These are phyloP conservation scores for Macquaria australasica DNA, from an alignment of 2,113 vertebrate species.

Conservation along the genomic window DNA sequence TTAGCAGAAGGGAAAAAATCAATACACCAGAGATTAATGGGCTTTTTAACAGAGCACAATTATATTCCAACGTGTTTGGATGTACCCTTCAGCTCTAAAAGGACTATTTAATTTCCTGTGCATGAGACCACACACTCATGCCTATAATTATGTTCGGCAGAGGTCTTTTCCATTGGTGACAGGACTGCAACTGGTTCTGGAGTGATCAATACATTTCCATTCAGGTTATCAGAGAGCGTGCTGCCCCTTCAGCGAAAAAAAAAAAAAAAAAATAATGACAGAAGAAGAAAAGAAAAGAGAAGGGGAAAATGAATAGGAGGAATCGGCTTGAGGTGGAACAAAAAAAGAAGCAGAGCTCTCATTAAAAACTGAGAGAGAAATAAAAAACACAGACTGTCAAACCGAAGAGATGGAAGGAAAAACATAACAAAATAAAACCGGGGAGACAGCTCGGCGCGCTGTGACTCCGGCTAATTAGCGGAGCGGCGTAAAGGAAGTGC, in stretches of 20 bases:
- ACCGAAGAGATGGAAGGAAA: constrained; percentile 22
- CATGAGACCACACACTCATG: constrained; percentile 58
- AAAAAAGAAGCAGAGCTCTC: constrained; percentile 40
- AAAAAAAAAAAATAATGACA: neutral
- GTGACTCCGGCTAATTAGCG: constrained; percentile 67
- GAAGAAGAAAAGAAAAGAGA: constrained; percentile 9
- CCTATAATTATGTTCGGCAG: constrained; percentile 64
- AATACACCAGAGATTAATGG: constrained; percentile 72
- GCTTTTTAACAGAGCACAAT: constrained; percentile 70
- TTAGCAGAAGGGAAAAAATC: constrained; percentile 68
- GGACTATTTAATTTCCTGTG: constrained; percentile 64
- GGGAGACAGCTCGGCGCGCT: constrained; percentile 33
- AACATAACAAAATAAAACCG: constrained; percentile 30
- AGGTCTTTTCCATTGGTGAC: constrained; percentile 49
- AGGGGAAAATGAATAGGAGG: constrained; percentile 15
- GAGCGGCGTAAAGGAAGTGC: constrained; percentile 20
- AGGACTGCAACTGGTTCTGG: constrained; percentile 22
- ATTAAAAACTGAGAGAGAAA: constrained; percentile 66
- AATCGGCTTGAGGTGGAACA: neutral
- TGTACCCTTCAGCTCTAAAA: constrained; percentile 58
- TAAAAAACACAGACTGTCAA: constrained; percentile 57
- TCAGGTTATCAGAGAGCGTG: constrained; percentile 58
- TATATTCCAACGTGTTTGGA: constrained; percentile 63
- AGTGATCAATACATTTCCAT: constrained; percentile 61
- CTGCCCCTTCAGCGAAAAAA: constrained; percentile 12